Conservation (phyloP, 1,140 invertebrate species). For the Oncopeltus fasciatus region DNA sequence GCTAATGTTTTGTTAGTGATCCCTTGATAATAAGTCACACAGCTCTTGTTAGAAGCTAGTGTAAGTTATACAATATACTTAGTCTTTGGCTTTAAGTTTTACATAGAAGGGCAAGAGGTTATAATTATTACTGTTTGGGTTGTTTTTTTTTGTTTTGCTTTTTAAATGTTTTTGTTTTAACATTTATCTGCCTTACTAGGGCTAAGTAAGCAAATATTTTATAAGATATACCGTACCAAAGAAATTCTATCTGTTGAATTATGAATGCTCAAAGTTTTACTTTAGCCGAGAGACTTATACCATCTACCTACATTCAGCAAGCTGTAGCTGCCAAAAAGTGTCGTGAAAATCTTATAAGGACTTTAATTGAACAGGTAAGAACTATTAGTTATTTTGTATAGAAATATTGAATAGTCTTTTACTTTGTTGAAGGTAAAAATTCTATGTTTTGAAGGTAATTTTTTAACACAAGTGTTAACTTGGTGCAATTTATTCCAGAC, state of each 20-base stretch:
- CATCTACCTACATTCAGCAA: slow-evolving; percentile 47
- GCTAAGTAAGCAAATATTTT: too few species aligned
- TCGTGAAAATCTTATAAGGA: slow-evolving; percentile 51
- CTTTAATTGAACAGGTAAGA: slow-evolving; percentile 45
- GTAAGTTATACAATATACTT: not conserved
- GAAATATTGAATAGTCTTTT: too few species aligned
- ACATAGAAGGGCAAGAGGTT: not conserved
- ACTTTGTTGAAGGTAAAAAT: too few species aligned
- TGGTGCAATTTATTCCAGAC: too few species aligned
- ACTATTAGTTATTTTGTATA: too few species aligned
- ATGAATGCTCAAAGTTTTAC: slow-evolving; percentile 44
- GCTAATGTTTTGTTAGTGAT: not conserved
- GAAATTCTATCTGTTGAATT: not conserved
- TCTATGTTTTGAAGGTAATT: too few species aligned
- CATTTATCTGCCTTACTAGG: not conserved
- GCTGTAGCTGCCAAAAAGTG: slow-evolving; percentile 53
- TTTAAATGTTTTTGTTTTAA: not conserved
- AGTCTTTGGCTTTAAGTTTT: not conserved
- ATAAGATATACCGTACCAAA: not conserved
- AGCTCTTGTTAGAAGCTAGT: not conserved
- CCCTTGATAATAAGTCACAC: not conserved
- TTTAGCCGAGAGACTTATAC: slow-evolving; percentile 42
- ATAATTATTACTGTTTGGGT: not conserved
- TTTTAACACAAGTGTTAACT: too few species aligned
- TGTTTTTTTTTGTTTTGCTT: not conserved